These are phyloP conservation scores for Campoletis raptor DNA, from an alignment of 2,888 invertebrate genomes.

Conservation along the genomic window DNA sequence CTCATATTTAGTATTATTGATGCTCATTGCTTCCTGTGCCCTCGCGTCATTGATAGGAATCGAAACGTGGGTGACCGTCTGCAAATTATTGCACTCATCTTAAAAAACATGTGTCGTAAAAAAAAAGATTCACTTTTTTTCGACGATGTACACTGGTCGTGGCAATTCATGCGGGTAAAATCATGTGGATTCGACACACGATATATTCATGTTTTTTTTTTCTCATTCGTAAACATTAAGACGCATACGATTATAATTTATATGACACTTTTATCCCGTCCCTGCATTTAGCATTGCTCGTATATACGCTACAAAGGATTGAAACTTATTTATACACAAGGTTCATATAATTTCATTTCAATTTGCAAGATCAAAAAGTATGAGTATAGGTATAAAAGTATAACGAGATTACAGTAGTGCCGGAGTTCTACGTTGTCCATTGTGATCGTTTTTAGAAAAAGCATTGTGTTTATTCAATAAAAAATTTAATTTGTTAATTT, in stretches of 20 bases:
- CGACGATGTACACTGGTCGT: conserved; percentile 17
- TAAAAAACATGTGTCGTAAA: conserved; percentile 26
- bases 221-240: neutral
- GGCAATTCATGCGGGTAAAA: conserved; percentile 47
- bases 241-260: neutral
- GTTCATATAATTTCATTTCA: too few species aligned
- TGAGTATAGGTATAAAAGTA: too few species aligned
- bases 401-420: too few species aligned
- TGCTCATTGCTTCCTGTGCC: conserved; percentile 3
- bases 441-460: too few species aligned
- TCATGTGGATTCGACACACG: neutral
- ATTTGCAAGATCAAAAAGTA: too few species aligned
- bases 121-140: conserved; percentile 33
- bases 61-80: conserved; percentile 21
- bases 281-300: too few species aligned
- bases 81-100: neutral
- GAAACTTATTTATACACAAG: too few species aligned
- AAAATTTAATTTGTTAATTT: too few species aligned
- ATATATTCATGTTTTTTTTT: neutral
- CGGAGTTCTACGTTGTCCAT: too few species aligned
- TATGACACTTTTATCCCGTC: neutral
- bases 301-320: too few species aligned
- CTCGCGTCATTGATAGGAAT: conserved; percentile 32
- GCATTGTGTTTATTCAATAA: too few species aligned
- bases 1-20: conserved; percentile 17